Evolutionary conservation across 2,888 invertebrate genomes (phyloP).

Genomic region (Lithophane ornitopus): DNA sequence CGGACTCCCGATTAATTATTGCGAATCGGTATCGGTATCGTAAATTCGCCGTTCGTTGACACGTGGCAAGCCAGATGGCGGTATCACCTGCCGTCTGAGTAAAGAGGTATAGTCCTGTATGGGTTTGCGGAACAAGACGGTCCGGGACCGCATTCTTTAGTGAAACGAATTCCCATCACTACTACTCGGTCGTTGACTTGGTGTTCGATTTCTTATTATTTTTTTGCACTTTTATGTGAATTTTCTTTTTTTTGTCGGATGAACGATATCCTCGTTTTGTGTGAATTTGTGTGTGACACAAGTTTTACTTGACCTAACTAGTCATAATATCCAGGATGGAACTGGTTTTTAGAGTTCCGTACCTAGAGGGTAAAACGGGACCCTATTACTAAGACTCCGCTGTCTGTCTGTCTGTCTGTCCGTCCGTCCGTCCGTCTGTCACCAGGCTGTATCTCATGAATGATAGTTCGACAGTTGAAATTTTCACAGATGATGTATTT

Average conservation of each 20-base stretch:
- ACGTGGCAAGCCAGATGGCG: conserved; percentile 86
- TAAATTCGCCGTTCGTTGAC: conserved; percentile 74
- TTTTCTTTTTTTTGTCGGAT: neutral
- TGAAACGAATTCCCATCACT: conserved; percentile 77
- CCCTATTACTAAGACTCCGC: too few relatives aligned
- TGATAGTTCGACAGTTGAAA: too few relatives aligned
- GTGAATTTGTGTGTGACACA: neutral
- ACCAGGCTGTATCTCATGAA: too few relatives aligned
- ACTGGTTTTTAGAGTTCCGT: too few relatives aligned
- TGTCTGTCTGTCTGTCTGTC: too few relatives aligned
- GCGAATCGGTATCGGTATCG: conserved; percentile 77
- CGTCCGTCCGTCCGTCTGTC: too few relatives aligned
- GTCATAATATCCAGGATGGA: neutral
- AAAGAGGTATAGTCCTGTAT: conserved; percentile 72
- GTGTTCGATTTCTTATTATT: conserved; percentile 41
- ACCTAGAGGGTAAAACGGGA: too few relatives aligned
- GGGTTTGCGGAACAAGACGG: conserved; percentile 78
- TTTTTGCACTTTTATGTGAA: conserved; percentile 16
- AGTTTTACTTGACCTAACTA: neutral
- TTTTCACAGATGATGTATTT: too few relatives aligned
- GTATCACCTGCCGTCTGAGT: conserved; percentile 82
- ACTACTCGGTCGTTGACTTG: conserved; percentile 82
- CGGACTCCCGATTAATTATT: conserved; percentile 77
- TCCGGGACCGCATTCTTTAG: conserved; percentile 83
- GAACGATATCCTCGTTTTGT: neutral